Conservation (phyloP, 23 tunicate species). For the Trididemnum clinides region DNA sequence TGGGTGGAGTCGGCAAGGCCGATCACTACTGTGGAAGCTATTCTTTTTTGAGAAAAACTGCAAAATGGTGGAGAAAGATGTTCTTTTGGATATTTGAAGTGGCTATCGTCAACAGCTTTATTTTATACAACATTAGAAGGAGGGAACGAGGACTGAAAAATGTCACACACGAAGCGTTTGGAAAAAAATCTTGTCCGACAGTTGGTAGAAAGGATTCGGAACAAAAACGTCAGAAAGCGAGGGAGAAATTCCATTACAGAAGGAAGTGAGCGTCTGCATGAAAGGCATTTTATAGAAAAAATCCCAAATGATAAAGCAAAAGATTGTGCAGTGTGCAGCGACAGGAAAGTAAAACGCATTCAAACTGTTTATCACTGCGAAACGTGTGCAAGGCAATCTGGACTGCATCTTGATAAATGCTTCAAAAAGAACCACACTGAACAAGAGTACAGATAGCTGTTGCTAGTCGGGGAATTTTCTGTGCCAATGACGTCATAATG, state of each 20-base stretch:
- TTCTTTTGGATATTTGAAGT: constrained; percentile 14
- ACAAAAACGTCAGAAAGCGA: not conserved
- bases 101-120: constrained; percentile 6
- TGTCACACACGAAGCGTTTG: not conserved
- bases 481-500: no score
- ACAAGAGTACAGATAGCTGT: no score
- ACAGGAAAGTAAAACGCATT: not conserved
- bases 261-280: not conserved
- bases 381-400: no score
- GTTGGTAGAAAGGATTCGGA: constrained; percentile 11
- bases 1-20: constrained; percentile 11
- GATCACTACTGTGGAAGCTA: constrained; percentile 23
- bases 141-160: not conserved
- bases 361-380: no score
- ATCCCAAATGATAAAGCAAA: not conserved
- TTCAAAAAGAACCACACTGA: no score
- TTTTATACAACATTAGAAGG: constrained; percentile 6
- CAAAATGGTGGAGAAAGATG: constrained; percentile 6
- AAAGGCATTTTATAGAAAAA: not conserved
- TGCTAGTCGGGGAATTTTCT: no score
- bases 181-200: not conserved
- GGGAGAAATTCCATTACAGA: not conserved
- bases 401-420: no score
- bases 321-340: constrained; percentile 22
- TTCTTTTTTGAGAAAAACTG: constrained; percentile 13